phyloP scores from a whole-genome alignment of 2,888 invertebrate genomes.

The Chydorus sphaericus region DNA sequence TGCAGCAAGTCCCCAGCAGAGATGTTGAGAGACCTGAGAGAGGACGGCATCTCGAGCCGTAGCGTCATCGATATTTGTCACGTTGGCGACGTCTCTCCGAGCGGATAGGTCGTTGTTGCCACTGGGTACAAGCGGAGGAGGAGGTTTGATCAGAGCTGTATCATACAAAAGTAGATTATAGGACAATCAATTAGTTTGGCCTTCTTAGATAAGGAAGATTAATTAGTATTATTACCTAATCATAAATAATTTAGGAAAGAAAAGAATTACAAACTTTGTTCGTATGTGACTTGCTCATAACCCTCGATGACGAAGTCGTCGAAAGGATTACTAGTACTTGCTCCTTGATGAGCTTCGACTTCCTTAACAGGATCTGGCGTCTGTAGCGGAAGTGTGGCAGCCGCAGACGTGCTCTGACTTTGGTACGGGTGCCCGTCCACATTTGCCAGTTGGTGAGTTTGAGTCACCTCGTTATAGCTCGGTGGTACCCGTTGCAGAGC shows the following conservation, averaged over 20 bases:
- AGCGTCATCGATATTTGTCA: conserved; percentile 7
- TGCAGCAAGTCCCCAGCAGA: conserved; percentile 29
- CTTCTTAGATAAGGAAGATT: neutral
- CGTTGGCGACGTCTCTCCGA: neutral
- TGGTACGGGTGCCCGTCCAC: neutral
- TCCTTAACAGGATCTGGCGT: too few relatives aligned
- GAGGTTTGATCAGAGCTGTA: neutral
- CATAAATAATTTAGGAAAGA: neutral
- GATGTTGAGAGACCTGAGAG: conserved; percentile 26
- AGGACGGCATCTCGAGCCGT: conserved; percentile 26
- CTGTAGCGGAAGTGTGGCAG: too few relatives aligned
- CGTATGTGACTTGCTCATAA: neutral
- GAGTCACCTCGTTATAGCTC: neutral
- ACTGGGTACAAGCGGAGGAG: neutral
- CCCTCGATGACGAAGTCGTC: conserved; percentile 1
- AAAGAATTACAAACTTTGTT: neutral
- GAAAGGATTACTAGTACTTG: too few relatives aligned
- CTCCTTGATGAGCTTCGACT: too few relatives aligned
- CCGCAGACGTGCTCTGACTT: too few relatives aligned
- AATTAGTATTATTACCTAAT: too few relatives aligned
- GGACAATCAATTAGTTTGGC: neutral
- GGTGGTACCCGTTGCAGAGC: neutral
- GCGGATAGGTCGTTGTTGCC: neutral
- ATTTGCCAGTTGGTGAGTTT: neutral
- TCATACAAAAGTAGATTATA: too few relatives aligned